Evolutionary conservation across 1,140 invertebrate species (phyloP).

Genomic region (Drosophila nigrodunni): DNA sequence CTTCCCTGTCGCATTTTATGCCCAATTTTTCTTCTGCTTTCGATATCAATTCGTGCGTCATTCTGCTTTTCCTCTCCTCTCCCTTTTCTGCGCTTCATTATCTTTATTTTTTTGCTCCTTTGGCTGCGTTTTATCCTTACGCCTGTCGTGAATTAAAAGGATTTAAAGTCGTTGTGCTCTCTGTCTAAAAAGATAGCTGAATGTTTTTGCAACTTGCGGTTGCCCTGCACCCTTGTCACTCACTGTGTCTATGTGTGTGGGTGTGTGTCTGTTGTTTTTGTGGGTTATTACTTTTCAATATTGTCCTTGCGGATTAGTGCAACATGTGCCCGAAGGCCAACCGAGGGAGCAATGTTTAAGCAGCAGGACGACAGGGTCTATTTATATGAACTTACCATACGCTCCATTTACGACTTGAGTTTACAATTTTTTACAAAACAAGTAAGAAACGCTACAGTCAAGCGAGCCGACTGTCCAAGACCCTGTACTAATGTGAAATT

Average conservation of each 20-base stretch:
- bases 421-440: neutral
- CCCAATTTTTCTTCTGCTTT: conserved; percentile 69
- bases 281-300: conserved; percentile 84
- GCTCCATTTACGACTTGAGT: conserved; percentile 23
- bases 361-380: conserved; percentile 24
- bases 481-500: no score
- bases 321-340: conserved; percentile 67
- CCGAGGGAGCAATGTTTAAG: conserved; percentile 18
- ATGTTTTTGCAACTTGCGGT: conserved; percentile 80
- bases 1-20: conserved; percentile 61
- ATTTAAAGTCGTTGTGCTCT: conserved; percentile 68
- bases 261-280: conserved; percentile 69
- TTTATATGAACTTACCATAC: conserved; percentile 11
- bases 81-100: conserved; percentile 1
- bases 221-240: conserved; percentile 67
- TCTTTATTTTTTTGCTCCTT: conserved; percentile 26
- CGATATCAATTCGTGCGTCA: conserved; percentile 70
- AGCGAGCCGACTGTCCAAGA: no score
- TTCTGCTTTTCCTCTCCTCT: conserved; percentile 35
- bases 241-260: conserved; percentile 1
- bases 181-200: conserved; percentile 69
- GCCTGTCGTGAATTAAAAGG: conserved; percentile 81
- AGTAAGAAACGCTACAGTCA: no score
- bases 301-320: conserved; percentile 81
- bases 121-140: conserved; percentile 52